Conservation (phyloP, 1,140 invertebrate species). For the Musca domestica region DNA sequence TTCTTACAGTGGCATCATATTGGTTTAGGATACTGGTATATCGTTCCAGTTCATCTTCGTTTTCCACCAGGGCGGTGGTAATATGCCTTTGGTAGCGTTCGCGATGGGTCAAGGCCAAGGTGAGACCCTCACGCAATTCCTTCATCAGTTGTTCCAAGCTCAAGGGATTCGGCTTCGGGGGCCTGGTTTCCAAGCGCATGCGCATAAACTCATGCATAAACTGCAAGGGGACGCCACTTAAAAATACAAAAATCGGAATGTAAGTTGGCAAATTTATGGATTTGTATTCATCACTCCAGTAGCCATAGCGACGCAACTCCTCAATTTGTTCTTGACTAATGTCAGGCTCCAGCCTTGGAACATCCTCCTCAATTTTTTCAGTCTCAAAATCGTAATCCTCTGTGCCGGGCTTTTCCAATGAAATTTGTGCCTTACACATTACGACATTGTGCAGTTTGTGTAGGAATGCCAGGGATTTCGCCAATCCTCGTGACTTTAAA, state of each 20-base stretch:
- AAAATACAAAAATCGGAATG: constrained; percentile 77
- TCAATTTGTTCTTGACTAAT: constrained; percentile 48
- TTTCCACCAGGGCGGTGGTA: constrained; percentile 63
- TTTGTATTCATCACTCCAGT: constrained; percentile 73
- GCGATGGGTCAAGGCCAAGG: constrained; percentile 73
- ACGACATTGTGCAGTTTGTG: constrained; percentile 68
- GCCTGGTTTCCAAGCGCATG: constrained; percentile 79
- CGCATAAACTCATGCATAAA: constrained; percentile 84
- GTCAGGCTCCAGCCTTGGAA: constrained; percentile 47
- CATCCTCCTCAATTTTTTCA: constrained; percentile 53
- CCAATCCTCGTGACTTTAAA: constrained; percentile 78
- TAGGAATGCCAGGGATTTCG: constrained; percentile 73
- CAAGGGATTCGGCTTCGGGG: constrained; percentile 77
- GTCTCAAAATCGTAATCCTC: constrained; percentile 45
- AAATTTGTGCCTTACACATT: constrained; percentile 67
- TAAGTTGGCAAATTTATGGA: constrained; percentile 80
- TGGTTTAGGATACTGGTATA: constrained; percentile 65
- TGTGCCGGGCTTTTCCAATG: constrained; percentile 61
- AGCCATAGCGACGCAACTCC: constrained; percentile 62
- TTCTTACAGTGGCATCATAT: constrained; percentile 76
- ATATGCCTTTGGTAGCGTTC: constrained; percentile 72
- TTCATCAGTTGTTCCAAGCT: constrained; percentile 82
- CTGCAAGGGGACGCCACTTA: constrained; percentile 78
- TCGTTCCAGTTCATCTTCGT: constrained; percentile 52
- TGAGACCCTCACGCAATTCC: constrained; percentile 82